Evolutionary conservation across 2,797 vertebrate species (phyloP).

Genomic region (Bovichtus variegatus): DNA sequence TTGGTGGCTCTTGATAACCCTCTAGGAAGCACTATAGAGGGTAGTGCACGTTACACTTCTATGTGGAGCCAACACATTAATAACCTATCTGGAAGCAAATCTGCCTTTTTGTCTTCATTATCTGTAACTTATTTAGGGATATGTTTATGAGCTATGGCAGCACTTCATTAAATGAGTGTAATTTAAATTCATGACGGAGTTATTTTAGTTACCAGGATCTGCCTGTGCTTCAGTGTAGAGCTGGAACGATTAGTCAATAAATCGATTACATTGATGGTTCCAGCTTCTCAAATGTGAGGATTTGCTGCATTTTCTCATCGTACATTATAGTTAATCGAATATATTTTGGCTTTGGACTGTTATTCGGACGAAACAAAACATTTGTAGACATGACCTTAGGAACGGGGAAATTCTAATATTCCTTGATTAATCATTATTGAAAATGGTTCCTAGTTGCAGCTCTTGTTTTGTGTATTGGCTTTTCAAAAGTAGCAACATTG

Average conservation of each 20-base stretch:
- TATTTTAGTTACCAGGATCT: slow-evolving; percentile 2
- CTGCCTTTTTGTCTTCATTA: slow-evolving; percentile 70
- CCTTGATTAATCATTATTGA: slow-evolving; percentile 3
- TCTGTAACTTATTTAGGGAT: slow-evolving; percentile 52
- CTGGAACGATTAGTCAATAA: background rate
- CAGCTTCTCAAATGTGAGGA: background rate
- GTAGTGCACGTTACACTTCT: slow-evolving; percentile 50
- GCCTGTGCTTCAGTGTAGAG: background rate
- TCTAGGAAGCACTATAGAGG: slow-evolving; percentile 46
- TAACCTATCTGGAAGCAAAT: slow-evolving; percentile 59
- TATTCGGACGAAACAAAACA: background rate
- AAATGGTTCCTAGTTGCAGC: background rate
- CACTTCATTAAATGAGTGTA: slow-evolving; percentile 31
- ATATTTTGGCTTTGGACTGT: background rate
- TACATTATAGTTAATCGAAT: background rate
- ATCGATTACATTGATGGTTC: background rate
- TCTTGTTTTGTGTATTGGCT: background rate
- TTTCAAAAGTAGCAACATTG: background rate
- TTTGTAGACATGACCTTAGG: background rate
- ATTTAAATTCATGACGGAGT: slow-evolving; percentile 31
- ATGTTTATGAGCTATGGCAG: slow-evolving; percentile 35
- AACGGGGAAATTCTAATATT: background rate
- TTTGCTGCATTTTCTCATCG: background rate
- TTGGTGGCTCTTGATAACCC: slow-evolving; percentile 57
- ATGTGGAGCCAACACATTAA: slow-evolving; percentile 56